These are phyloP conservation scores for Petrocephalus microphthalmus DNA, from an alignment of 2,113 vertebrate species.

Conservation along the genomic window DNA sequence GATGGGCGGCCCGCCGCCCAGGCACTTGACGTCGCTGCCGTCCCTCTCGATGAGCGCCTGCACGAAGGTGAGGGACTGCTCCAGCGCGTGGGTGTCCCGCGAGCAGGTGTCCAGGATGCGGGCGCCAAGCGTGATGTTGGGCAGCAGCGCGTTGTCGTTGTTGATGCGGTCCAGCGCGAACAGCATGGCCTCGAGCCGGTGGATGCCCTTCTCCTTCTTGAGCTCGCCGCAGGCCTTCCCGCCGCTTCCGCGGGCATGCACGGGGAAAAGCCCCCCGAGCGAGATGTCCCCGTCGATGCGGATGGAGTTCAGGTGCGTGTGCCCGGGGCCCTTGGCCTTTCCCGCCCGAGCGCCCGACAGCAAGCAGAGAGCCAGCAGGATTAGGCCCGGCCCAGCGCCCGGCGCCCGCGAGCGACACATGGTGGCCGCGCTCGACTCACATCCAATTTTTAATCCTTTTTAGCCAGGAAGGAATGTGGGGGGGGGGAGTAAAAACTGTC, in stretches of 20 bases:
- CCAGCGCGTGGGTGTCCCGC: conserved; percentile 86
- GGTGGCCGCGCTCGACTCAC: conserved; percentile 28
- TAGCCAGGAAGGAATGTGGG: conserved; percentile 19
- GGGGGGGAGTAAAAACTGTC: conserved; percentile 40
- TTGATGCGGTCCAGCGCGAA: conserved; percentile 93
- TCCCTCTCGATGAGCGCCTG: conserved; percentile 96
- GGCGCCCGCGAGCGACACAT: conserved; percentile 44
- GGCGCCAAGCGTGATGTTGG: conserved; percentile 90
- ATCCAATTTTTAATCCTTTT: conserved; percentile 27
- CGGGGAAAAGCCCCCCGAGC: conserved; percentile 86
- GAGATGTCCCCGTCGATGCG: conserved; percentile 92
- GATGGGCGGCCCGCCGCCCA: conserved; percentile 85
- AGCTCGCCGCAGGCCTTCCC: conserved; percentile 90
- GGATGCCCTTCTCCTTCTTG: conserved; percentile 95
- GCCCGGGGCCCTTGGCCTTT: conserved; percentile 77
- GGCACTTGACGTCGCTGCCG: conserved; percentile 85
- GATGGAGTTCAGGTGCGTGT: conserved; percentile 92
- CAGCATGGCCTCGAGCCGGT: conserved; percentile 91
- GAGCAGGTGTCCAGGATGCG: conserved; percentile 94
- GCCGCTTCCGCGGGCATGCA: conserved; percentile 76
- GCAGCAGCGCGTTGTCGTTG: conserved; percentile 87
- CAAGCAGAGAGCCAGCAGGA: conserved; percentile 52
- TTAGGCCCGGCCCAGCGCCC: conserved; percentile 28
- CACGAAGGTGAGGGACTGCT: conserved; percentile 94
- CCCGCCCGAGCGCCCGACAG: conserved; percentile 56